Evolutionary conservation across 2,113 vertebrate species (phyloP).

Genomic region (Meles meles): DNA sequence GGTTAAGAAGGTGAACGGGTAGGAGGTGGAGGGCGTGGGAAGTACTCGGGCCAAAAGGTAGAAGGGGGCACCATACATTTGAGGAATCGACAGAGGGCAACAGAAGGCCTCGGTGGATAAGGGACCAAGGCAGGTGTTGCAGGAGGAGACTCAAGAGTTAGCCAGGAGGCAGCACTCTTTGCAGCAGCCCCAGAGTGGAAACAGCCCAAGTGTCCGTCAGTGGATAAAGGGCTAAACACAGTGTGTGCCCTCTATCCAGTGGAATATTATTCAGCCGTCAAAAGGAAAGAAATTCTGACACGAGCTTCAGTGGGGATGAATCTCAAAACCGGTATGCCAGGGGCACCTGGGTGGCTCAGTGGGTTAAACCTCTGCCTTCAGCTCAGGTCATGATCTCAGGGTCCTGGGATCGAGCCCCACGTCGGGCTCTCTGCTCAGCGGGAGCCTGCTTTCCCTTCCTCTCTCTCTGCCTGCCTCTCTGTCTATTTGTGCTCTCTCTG

Average conservation of each 20-base stretch:
- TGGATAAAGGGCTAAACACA: neutral
- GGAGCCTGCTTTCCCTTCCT: too few relatives aligned
- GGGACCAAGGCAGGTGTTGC: neutral
- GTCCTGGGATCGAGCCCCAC: too few relatives aligned
- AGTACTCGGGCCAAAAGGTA: neutral
- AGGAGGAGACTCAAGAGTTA: neutral
- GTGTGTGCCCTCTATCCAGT: too few relatives aligned
- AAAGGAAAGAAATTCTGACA: neutral
- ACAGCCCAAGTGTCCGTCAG: neutral
- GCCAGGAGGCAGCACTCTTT: neutral
- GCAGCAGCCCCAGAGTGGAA: too few relatives aligned
- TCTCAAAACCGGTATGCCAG: neutral
- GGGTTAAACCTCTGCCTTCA: too few relatives aligned
- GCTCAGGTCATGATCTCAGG: too few relatives aligned
- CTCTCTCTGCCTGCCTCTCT: too few relatives aligned
- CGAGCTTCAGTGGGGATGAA: neutral
- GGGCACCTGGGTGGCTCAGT: too few relatives aligned
- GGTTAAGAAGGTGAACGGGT: neutral
- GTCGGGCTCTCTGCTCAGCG: too few relatives aligned
- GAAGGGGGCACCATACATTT: neutral
- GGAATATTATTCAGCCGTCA: neutral
- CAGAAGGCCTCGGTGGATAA: too few relatives aligned
- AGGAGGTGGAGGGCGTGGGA: neutral
- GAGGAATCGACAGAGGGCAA: neutral
- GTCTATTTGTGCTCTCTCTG: too few relatives aligned